Percentiles rank a stretch among this genome's conserved stretches.
phyloP scores from a whole-genome alignment of 2,113 vertebrate species.

The Gila orcuttii region DNA sequence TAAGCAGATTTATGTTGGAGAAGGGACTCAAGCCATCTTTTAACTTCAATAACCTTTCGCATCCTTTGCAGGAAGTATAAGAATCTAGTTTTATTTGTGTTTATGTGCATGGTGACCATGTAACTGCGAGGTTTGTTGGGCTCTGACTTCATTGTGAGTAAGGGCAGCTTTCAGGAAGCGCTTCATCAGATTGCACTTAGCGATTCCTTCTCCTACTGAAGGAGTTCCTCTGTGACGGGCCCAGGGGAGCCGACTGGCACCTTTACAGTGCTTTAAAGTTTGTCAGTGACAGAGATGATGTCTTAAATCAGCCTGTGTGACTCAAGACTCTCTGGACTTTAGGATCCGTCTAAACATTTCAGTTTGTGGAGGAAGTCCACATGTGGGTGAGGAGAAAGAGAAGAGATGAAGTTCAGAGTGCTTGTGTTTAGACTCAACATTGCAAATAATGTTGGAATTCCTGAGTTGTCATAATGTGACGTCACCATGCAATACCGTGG shows the following conservation, averaged over 20 bases:
- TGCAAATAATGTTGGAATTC: constrained; percentile 33
- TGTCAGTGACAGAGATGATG: neutral
- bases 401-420: neutral
- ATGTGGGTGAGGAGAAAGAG: constrained; percentile 8
- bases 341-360: constrained; percentile 36
- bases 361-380: constrained; percentile 10
- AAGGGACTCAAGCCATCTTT: neutral
- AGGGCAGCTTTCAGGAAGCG: constrained; percentile 47
- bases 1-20: neutral
- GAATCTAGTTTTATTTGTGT: neutral
- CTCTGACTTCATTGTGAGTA: constrained; percentile 26
- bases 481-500: neutral
- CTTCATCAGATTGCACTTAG: constrained; percentile 47
- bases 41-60: neutral
- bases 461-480: neutral
- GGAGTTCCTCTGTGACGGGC: constrained; percentile 12
- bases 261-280: neutral
- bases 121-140: neutral
- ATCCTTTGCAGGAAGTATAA: neutral
- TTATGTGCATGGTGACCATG: neutral
- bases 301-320: constrained; percentile 24
- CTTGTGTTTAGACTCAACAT: constrained; percentile 12
- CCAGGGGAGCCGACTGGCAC: constrained; percentile 23
- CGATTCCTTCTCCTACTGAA: constrained; percentile 43
- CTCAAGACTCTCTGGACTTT: constrained; percentile 20